Evolutionary conservation across 1,140 invertebrate genomes (phyloP), one percentile per base, ranked within the genome.

Genomic region (Leptinotarsa defecta): DNA sequence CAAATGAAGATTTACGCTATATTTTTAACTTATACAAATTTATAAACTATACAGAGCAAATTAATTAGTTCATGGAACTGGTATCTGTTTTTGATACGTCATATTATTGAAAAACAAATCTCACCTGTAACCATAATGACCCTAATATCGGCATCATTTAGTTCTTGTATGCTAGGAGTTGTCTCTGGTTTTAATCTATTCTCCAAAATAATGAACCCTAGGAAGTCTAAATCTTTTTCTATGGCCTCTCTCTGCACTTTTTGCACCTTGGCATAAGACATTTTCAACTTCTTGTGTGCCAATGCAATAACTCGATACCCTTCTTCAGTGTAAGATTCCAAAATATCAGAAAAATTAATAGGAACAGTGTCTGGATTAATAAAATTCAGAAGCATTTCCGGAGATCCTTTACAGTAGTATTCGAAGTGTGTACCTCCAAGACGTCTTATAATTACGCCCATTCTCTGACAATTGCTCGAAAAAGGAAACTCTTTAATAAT

Each of bases 121-220:
- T 84, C 84, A 95, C 94, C 95, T 67, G 98, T 99, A 15, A 99
- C 94, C 98, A 99, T 99, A 13, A 99, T 90, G 6, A 95, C 91
- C 71, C 95, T 90, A 74, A 99, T 95, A 77, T 94, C 90, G 0
- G 98, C 98, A n/a, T 91, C 87, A 74, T 91, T 91, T 17, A 99
- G 86, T 73, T 92, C 89, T 69, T 89, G 85, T 63, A 99, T 97
- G 6, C 97, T 93, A 6, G 91, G 89, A 3, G 90, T 90, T 0
- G 96, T 96, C 81, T 96, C 92, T 2, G 91, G 89, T 84, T 99
- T 99, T 17, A 99, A 85, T 19, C 93, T 90, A 86, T 99, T 99
- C 86, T 98, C 96, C 86, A 99, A 90, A 49, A 99, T 91, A 1
- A 99, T 91, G 69, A 99, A 88, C 0, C 97, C 97, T 3, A 96